These are phyloP conservation scores for Chlorops oryzae DNA, from an alignment of 1,140 invertebrate genomes.

Conservation along the genomic window DNA sequence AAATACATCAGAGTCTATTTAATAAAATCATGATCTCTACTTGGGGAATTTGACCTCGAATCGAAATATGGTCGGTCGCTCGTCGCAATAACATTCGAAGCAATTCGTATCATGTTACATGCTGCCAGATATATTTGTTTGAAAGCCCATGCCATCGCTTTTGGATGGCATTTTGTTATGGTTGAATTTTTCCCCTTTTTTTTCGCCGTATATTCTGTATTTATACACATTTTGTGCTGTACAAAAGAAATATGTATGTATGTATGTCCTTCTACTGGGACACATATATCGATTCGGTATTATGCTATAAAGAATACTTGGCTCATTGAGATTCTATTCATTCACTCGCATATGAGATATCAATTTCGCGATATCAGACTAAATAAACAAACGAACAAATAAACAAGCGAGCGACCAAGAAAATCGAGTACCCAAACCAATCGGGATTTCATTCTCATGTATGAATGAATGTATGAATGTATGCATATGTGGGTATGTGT, in stretches of 20 bases:
- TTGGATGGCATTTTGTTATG: too few relatives aligned
- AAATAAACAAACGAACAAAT: slow-evolving; percentile 11
- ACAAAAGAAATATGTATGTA: neutral
- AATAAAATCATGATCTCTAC: slow-evolving; percentile 48
- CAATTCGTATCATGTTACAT: too few relatives aligned
- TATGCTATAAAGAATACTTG: slow-evolving; percentile 37
- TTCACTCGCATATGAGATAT: slow-evolving; percentile 15
- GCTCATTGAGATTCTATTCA: slow-evolving; percentile 37
- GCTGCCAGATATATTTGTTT: too few relatives aligned
- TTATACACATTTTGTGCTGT: slow-evolving; percentile 12
- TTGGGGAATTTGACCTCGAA: slow-evolving; percentile 22
- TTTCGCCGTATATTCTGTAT: slow-evolving; percentile 20
- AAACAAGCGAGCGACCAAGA: too few relatives aligned
- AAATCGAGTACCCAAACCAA: too few relatives aligned
- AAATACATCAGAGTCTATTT: slow-evolving; percentile 49
- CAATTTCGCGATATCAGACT: slow-evolving; percentile 36
- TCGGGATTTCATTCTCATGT: slow-evolving; percentile 1
- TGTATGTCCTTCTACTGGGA: slow-evolving; percentile 1
- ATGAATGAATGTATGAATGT: neutral
- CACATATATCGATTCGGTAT: slow-evolving; percentile 24
- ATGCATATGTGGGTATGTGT: neutral
- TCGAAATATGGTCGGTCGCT: neutral
- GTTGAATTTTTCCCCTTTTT: too few relatives aligned
- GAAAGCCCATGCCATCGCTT: too few relatives aligned
- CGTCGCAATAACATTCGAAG: neutral